Evolutionary conservation across 2,113 vertebrate species (phyloP).

Genomic region (Tragelaphus buxtoni): DNA sequence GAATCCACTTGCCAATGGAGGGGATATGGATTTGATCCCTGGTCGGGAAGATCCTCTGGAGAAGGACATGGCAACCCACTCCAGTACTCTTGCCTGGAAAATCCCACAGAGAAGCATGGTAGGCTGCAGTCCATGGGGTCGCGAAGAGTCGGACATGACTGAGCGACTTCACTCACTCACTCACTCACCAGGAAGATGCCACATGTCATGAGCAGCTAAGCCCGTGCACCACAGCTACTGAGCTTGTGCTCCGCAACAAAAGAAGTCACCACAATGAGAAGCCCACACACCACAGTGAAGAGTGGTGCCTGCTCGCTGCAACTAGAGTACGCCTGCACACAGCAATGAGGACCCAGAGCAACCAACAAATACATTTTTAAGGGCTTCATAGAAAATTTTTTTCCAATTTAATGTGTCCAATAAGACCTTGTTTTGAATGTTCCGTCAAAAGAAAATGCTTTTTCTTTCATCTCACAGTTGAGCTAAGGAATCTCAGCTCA

Average conservation of each 20-base stretch:
- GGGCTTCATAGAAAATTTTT: neutral
- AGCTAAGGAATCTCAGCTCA: neutral
- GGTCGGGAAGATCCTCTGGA: neutral
- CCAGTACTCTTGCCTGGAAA: too few relatives aligned
- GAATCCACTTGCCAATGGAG: neutral
- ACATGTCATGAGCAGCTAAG: neutral
- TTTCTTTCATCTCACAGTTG: neutral
- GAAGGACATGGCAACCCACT: too few relatives aligned
- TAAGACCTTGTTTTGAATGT: neutral
- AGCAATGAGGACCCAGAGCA: neutral
- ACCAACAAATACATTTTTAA: neutral
- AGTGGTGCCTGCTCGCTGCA: rapidly evolving
- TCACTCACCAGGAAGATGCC: neutral
- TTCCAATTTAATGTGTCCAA: neutral
- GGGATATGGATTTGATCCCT: neutral
- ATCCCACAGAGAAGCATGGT: too few relatives aligned
- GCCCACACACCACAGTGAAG: neutral
- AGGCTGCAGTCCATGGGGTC: too few relatives aligned
- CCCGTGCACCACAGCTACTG: neutral
- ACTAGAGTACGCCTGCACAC: neutral
- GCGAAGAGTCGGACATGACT: too few relatives aligned
- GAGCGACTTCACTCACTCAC: too few relatives aligned
- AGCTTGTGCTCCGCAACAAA: neutral
- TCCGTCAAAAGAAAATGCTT: neutral
- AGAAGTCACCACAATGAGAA: neutral